Conservation (phyloP, 2,888 invertebrate species). For the Lamellibrachia satsuma region DNA sequence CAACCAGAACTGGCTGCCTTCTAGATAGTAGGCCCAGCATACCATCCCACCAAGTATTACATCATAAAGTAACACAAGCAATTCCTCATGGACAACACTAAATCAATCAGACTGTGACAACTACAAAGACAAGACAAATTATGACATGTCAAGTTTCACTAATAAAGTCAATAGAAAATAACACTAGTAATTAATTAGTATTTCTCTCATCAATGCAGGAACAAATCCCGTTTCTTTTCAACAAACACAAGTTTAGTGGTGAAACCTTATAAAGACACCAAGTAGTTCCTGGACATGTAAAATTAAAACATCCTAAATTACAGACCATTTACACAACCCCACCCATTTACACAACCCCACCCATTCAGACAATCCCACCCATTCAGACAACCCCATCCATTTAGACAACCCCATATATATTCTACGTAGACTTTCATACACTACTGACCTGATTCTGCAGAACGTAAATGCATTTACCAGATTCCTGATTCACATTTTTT, state of each 20-base stretch:
- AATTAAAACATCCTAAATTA: not conserved
- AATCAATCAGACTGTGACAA: not conserved
- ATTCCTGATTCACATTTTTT: not conserved
- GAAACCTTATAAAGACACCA: not conserved
- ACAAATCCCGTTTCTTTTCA: not conserved
- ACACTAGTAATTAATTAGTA: not conserved
- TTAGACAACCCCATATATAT: not conserved
- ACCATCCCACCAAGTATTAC: not conserved
- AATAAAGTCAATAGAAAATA: not conserved
- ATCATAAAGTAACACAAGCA: not conserved
- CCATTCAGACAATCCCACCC: too few species aligned
- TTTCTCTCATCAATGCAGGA: not conserved
- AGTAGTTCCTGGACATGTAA: not conserved
- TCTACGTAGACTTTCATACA: not conserved
- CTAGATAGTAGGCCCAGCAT: constrained; percentile 5
- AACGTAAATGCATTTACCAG: not conserved
- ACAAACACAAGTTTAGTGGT: not conserved
- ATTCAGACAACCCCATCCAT: too few species aligned
- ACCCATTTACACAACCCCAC: too few species aligned
- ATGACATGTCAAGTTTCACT: not conserved
- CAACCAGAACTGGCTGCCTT: not conserved
- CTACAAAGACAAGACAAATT: not conserved
- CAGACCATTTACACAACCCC: not conserved
- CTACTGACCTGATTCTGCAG: not conserved
- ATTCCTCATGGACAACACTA: not conserved